A percentile compares a stretch with the other conserved stretches of the same genome.
Conservation (phyloP, 2,797 vertebrate genomes). For the Enteromius paludinosus region DNA sequence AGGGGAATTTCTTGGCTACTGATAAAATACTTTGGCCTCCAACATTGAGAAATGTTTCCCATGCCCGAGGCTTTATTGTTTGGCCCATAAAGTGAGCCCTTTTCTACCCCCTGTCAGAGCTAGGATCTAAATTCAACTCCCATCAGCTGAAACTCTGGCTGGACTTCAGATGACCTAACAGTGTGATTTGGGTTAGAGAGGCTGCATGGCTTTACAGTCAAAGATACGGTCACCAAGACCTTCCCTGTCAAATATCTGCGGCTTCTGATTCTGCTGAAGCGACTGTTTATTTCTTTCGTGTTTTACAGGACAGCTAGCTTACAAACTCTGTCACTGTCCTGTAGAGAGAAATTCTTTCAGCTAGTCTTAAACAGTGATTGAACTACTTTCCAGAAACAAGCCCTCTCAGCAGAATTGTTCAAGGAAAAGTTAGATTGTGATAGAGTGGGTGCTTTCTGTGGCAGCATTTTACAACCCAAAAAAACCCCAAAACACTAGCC, state of each 20-base stretch:
- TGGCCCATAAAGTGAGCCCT: constrained; percentile 29
- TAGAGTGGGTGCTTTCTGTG: constrained; percentile 13
- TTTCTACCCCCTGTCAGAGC: constrained; percentile 55
- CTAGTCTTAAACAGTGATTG: not conserved
- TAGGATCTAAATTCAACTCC: constrained; percentile 77
- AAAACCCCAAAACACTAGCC: not conserved
- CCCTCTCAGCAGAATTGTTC: constrained; percentile 4
- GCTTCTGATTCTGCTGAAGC: constrained; percentile 32
- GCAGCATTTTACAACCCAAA: constrained; percentile 1
- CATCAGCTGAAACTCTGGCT: constrained; percentile 71
- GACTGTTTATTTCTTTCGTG: constrained; percentile 13
- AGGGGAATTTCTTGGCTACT: constrained; percentile 15
- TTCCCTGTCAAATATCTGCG: constrained; percentile 36
- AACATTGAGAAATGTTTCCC: constrained; percentile 39
- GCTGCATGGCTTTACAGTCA: constrained; percentile 47
- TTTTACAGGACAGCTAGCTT: constrained; percentile 15
- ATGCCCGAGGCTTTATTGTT: constrained; percentile 44
- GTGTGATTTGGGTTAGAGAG: constrained; percentile 68
- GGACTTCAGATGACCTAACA: constrained; percentile 76
- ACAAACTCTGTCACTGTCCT: constrained; percentile 5
- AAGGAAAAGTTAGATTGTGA: constrained; percentile 13
- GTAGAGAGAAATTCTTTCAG: not conserved
- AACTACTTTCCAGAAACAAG: not conserved
- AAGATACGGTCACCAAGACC: not conserved
- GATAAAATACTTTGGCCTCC: constrained; percentile 3